Conservation (phyloP, 2,113 vertebrate genomes). For the Pithys albifrons region DNA sequence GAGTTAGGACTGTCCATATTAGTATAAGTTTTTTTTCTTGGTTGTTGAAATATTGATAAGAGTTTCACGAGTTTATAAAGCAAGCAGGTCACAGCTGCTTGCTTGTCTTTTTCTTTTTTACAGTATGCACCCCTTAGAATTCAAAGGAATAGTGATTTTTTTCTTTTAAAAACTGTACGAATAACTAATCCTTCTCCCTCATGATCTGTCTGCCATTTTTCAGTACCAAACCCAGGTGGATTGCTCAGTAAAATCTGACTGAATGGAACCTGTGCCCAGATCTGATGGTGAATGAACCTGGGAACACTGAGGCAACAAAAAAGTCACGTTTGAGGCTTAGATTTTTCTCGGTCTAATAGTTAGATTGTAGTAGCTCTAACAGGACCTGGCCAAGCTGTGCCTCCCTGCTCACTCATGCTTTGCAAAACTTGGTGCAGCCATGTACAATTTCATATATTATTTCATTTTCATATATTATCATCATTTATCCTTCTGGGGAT, state of each 20-base stretch:
- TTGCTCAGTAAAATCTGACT: neutral
- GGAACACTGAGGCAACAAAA: neutral
- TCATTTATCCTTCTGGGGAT: neutral
- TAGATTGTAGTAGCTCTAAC: neutral
- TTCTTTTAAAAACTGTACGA: neutral
- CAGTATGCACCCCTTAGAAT: neutral
- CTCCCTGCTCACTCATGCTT: neutral
- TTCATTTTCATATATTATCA: neutral
- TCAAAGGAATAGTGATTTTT: neutral
- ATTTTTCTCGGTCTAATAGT: neutral
- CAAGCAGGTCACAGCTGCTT: neutral
- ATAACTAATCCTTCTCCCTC: accelerated
- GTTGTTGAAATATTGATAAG: neutral
- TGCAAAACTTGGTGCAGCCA: neutral
- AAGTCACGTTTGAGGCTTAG: neutral
- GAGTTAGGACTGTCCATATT: neutral
- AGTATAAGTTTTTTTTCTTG: neutral
- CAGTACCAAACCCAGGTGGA: neutral
- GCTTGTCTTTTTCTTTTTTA: neutral
- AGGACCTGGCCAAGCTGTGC: neutral
- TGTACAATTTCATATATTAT: neutral
- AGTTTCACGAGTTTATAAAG: neutral
- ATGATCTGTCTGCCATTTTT: neutral
- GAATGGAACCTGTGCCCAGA: neutral
- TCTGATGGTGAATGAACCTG: neutral